Evolutionary conservation across 2,888 invertebrate genomes (phyloP).

Genomic region (Spisula solida): DNA sequence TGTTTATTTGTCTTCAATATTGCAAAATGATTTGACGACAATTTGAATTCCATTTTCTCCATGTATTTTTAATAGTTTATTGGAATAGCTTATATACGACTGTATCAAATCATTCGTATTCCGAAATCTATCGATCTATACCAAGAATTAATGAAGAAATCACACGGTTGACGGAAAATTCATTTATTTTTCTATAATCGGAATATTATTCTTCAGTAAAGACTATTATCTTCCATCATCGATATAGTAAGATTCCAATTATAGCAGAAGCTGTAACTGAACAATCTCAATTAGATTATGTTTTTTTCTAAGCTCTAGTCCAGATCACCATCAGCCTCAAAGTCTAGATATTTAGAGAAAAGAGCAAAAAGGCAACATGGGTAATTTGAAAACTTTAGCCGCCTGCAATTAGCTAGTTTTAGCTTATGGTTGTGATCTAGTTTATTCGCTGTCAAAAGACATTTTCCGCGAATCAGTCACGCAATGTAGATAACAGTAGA

Average conservation of each 20-base stretch:
- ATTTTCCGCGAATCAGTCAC: constrained; percentile 37
- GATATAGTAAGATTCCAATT: not conserved
- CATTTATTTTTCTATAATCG: constrained; percentile 20
- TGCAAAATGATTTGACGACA: not conserved
- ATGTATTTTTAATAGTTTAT: not conserved
- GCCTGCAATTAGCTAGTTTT: constrained; percentile 29
- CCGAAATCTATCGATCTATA: not conserved
- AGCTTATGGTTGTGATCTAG: constrained; percentile 23
- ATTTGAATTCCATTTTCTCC: not conserved
- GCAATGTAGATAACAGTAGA: constrained; percentile 22
- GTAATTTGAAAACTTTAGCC: constrained; percentile 21
- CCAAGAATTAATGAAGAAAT: constrained; percentile 15
- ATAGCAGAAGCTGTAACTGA: not conserved
- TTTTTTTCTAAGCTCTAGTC: not conserved
- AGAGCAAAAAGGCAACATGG: not conserved
- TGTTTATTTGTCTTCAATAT: constrained; percentile 3
- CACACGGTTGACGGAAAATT: constrained; percentile 13
- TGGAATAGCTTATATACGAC: not conserved
- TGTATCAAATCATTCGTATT: not conserved
- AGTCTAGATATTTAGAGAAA: constrained; percentile 12
- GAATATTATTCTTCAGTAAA: constrained; percentile 3
- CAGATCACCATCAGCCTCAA: not conserved
- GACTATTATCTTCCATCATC: not conserved
- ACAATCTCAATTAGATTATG: constrained; percentile 10
- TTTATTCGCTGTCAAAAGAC: constrained; percentile 40